Evolutionary conservation across 2,888 invertebrate species (phyloP).

Genomic region (Syritta pipiens): DNA sequence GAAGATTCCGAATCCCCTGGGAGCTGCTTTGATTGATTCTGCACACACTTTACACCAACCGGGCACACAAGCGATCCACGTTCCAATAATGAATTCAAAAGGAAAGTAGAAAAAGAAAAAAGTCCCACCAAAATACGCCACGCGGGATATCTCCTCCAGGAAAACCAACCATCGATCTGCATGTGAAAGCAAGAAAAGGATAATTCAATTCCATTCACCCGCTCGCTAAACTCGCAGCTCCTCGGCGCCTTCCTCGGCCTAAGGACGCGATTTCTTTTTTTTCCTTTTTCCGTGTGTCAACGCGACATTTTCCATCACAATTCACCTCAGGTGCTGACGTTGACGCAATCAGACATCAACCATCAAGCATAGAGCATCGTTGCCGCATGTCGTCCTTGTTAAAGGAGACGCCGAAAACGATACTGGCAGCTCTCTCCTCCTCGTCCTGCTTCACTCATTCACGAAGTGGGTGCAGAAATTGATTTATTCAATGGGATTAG

Average conservation of each 20-base stretch:
- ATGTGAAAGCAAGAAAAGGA: constrained; percentile 13
- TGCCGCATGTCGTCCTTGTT: constrained; percentile 1
- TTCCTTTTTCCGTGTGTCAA: constrained; percentile 8
- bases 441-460: too few relatives aligned
- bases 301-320: constrained; percentile 42
- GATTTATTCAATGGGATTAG: constrained; percentile 32
- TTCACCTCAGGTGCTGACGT: constrained; percentile 16
- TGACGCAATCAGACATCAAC: constrained; percentile 13
- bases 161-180: not conserved
- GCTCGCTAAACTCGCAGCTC: constrained; percentile 4
- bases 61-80: too few relatives aligned
- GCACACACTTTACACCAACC: too few relatives aligned
- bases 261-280: not conserved
- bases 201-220: constrained; percentile 45
- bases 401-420: constrained; percentile 7
- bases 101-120: too few relatives aligned
- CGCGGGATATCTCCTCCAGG: constrained; percentile 1
- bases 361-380: not conserved
- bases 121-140: not conserved
- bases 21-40: constrained; percentile 48
- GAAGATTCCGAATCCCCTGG: constrained; percentile 31
- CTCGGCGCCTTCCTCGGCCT: not conserved
- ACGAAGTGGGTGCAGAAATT: constrained; percentile 24
- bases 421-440: constrained; percentile 21
- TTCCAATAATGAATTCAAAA: constrained; percentile 14